Evolutionary conservation across 2,113 vertebrate genomes (phyloP).

Genomic region (Podilymbus podiceps): DNA sequence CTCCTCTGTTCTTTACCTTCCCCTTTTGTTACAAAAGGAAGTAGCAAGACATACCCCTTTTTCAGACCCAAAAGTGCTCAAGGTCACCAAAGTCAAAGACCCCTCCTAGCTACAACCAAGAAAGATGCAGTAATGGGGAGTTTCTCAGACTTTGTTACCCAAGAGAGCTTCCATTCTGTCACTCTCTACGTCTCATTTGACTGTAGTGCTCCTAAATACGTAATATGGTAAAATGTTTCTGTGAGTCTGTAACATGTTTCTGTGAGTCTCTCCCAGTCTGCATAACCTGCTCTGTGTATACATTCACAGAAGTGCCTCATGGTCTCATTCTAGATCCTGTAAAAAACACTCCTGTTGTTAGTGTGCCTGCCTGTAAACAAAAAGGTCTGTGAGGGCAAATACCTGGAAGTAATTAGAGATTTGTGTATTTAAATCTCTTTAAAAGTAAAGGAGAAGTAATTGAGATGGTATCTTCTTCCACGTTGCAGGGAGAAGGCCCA

Average conservation of each 20-base stretch:
- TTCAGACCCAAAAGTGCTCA: not conserved
- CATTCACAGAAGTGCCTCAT: not conserved
- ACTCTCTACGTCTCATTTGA: not conserved
- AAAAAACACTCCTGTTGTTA: not conserved
- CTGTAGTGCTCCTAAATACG: not conserved
- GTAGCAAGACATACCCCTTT: not conserved
- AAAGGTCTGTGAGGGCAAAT: not conserved
- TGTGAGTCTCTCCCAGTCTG: not conserved
- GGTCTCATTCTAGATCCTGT: not conserved
- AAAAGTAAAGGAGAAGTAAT: not conserved
- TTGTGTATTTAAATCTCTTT: not conserved
- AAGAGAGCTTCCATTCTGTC: not conserved
- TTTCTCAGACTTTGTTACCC: not conserved
- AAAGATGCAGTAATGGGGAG: not conserved
- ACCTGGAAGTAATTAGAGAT: not conserved
- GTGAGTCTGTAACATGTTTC: not conserved
- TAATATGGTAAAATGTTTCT: not conserved
- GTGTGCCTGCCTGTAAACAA: not conserved
- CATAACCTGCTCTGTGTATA: not conserved
- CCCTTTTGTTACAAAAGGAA: not conserved
- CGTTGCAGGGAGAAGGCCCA: not conserved
- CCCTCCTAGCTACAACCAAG: not conserved
- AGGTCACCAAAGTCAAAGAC: not conserved
- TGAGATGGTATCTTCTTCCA: not conserved
- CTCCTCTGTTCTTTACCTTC: not conserved